A percentile compares a stretch with the other conserved stretches of the same genome.
Evolutionary conservation across 2,888 invertebrate genomes (phyloP).

Genomic region (Ophonus ardosiacus): DNA sequence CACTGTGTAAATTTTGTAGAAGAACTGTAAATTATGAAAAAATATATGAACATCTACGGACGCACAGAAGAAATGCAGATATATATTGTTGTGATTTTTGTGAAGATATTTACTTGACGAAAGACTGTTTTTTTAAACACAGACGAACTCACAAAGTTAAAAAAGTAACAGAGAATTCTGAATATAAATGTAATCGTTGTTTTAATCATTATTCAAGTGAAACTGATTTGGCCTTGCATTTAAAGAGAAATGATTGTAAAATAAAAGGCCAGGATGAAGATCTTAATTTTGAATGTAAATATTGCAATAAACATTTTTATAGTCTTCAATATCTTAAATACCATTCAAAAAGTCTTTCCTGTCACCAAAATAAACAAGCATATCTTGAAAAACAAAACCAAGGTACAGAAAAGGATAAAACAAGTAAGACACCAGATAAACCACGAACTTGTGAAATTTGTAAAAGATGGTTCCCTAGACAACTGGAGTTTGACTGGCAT

Average conservation of each 20-base stretch:
- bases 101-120: not conserved
- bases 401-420: not conserved
- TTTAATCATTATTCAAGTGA: not conserved
- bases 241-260: not conserved
- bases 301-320: not conserved
- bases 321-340: too few relatives aligned
- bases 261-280: not conserved
- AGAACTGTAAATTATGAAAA: not conserved
- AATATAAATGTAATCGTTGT: not conserved
- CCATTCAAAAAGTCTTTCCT: not conserved
- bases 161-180: not conserved
- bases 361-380: not conserved
- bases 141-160: not conserved
- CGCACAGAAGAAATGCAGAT: not conserved
- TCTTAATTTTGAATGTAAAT: not conserved
- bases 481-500: not conserved
- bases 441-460: not conserved
- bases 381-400: not conserved
- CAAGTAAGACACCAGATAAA: not conserved
- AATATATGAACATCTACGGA: not conserved
- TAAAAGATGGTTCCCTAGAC: not conserved
- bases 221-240: not conserved
- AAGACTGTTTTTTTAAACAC: not conserved
- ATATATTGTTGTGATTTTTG: not conserved
- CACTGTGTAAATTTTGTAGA: not conserved